Evolutionary conservation across 2,797 vertebrate species (phyloP).

Genomic region (Danio kyathit): DNA sequence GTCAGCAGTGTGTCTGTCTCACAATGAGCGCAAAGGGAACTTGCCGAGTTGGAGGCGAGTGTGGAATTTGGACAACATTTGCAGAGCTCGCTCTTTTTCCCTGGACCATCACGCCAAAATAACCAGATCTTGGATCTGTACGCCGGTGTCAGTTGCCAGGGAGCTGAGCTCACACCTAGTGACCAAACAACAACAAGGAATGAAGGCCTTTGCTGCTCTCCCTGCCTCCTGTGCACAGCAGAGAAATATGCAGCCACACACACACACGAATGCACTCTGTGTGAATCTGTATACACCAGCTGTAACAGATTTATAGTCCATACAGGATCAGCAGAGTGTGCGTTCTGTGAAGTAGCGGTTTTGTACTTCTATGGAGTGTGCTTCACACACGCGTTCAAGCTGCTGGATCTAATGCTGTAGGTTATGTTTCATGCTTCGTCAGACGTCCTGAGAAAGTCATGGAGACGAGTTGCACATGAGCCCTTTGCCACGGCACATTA

Average conservation of each 20-base stretch:
- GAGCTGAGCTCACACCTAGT: conserved; percentile 63
- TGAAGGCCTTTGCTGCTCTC: conserved; percentile 39
- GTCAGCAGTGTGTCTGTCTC: conserved; percentile 31
- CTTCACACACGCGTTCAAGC: background rate
- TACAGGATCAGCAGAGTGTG: background rate
- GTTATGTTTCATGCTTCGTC: conserved; percentile 54
- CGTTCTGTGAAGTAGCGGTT: background rate
- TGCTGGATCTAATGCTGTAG: conserved; percentile 25
- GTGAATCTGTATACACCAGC: conserved; percentile 43
- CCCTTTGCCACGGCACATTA: conserved; percentile 43
- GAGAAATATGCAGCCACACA: conserved; percentile 46
- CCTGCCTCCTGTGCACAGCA: conserved; percentile 19
- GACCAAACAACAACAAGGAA: conserved; percentile 63
- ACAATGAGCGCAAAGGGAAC: conserved; percentile 55
- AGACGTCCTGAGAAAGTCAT: conserved; percentile 50
- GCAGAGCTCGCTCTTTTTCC: conserved; percentile 28
- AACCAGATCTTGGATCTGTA: conserved; percentile 54
- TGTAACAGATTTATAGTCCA: conserved; percentile 36
- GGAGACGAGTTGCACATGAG: conserved; percentile 47
- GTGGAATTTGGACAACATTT: conserved; percentile 62
- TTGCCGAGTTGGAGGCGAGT: conserved; percentile 36
- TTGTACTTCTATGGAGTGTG: conserved; percentile 22
- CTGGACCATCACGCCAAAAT: conserved; percentile 57
- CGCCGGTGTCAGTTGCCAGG: conserved; percentile 55
- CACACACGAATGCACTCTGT: conserved; percentile 20